These are phyloP conservation scores for Mus minutoides DNA, from an alignment of 2,797 vertebrate species.

Conservation along the genomic window DNA sequence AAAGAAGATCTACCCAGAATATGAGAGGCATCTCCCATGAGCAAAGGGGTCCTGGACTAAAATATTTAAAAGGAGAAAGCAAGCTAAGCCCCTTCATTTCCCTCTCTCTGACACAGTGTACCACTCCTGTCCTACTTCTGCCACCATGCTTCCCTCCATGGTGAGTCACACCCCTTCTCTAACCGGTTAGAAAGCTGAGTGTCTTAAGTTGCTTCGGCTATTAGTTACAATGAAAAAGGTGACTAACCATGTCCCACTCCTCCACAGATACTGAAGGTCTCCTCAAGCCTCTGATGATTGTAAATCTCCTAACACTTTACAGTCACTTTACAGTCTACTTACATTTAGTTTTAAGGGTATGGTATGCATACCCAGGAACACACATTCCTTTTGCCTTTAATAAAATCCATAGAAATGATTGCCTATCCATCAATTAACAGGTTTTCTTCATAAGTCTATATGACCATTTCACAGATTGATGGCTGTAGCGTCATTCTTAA, in stretches of 20 bases:
- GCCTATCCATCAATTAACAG: slow-evolving; percentile 15
- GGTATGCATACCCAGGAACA: neutral
- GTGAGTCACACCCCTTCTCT: neutral
- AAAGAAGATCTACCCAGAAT: neutral
- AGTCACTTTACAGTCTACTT: neutral
- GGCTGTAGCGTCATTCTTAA: neutral
- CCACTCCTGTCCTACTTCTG: neutral
- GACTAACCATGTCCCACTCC: neutral
- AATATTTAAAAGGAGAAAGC: neutral
- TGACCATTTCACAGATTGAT: neutral
- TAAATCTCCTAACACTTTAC: slow-evolving; percentile 27
- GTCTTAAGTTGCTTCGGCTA: neutral
- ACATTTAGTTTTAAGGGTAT: slow-evolving; percentile 29
- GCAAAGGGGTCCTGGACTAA: neutral
- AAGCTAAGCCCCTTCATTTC: neutral
- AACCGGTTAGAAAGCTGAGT: neutral
- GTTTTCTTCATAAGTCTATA: slow-evolving; percentile 33
- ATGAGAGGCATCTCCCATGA: neutral
- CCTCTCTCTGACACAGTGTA: too few species aligned
- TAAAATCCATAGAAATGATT: slow-evolving; percentile 46
- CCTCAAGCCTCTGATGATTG: neutral
- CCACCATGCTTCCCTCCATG: neutral
- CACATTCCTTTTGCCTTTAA: neutral
- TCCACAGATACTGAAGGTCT: neutral
- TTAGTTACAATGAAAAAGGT: neutral